Base-by-base conservation (phyloP, 2,113 vertebrate genomes). In the Heterochromis multidens region DNA sequence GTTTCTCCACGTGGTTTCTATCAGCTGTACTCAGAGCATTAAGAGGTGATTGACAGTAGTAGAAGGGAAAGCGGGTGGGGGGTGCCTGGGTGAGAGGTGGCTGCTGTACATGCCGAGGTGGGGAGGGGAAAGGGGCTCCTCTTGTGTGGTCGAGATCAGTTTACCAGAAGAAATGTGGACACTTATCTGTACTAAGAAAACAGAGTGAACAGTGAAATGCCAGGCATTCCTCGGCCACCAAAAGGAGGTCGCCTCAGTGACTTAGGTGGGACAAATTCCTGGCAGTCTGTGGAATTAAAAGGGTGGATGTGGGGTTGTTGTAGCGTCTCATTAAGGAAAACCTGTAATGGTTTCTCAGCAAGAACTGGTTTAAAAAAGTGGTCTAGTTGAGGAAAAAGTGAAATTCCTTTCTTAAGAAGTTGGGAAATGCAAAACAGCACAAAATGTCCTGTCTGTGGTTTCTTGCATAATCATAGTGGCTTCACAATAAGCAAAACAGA, bases 81-180 rank as follows among this genome's bases (percentile, higher is more conserved):
- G 1, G 10, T 10, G 2, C 7, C 21, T 54, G 7, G 1, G 52
- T 9, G 19, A 54, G 57, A 43, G 17, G 85, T 17, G 79, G 79
- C 29, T 29, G 61, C 33, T 61, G 40, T 17, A 17, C 7, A 2
- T 23, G 62, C 1, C 3, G 56, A 10, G 82, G 37, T 19, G 43
- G 31, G 35, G 31, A 10, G 54, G 11, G 57, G 33, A 17, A 40
- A 7, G n/a, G 0, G 60, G 33, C 25, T 84, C 88, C 82, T 80
- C 83, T 43, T 93, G 92, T 93, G 92, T 95, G 94, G 93, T 90
- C 87, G 4, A 60, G 89, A 87, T 93, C 74, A 59, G 27, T 89
- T 93, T 91, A 90, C 87, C 83, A 86, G 88, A 37, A 65, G 82
- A 80, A 83, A 87, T 29, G 72, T 37, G 81, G 86, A 82, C 40